phyloP scores from a whole-genome alignment of 2,113 vertebrate species.

The Osmerus eperlanus region DNA sequence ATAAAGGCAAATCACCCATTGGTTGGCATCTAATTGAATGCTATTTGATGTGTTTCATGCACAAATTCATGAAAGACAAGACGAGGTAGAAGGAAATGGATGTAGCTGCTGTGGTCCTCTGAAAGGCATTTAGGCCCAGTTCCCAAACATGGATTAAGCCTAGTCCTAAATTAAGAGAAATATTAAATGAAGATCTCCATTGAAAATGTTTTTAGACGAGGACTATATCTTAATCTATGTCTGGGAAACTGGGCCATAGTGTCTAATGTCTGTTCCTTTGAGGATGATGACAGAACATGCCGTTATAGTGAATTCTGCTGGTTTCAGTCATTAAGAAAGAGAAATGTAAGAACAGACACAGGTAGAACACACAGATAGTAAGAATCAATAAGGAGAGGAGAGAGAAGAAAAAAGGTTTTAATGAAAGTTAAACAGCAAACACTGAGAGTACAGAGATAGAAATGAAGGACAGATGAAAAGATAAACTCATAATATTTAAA shows the following conservation, averaged over 20 bases:
- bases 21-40: too few species aligned
- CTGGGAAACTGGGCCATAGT: not conserved
- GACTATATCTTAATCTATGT: not conserved
- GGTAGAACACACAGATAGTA: not conserved
- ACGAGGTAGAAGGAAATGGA: too few species aligned
- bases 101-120: too few species aligned
- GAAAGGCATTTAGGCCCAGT: too few species aligned
- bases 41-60: too few species aligned
- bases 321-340: not conserved
- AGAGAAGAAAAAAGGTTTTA: constrained; percentile 20
- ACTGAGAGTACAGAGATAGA: not conserved
- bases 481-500: not conserved
- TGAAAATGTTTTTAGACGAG: too few species aligned
- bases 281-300: too few species aligned
- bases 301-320: not conserved
- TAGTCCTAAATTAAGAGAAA: too few species aligned
- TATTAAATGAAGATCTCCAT: too few species aligned
- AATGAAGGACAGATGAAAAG: not conserved
- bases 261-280: not conserved
- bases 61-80: too few species aligned
- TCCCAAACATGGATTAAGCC: too few species aligned
- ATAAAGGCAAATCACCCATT: too few species aligned
- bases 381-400: constrained; percentile 10
- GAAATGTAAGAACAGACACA: not conserved
- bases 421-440: constrained; percentile 18